Base-by-base conservation (phyloP, 2,888 invertebrate species). In the Hermaeophaga mercurialis region DNA sequence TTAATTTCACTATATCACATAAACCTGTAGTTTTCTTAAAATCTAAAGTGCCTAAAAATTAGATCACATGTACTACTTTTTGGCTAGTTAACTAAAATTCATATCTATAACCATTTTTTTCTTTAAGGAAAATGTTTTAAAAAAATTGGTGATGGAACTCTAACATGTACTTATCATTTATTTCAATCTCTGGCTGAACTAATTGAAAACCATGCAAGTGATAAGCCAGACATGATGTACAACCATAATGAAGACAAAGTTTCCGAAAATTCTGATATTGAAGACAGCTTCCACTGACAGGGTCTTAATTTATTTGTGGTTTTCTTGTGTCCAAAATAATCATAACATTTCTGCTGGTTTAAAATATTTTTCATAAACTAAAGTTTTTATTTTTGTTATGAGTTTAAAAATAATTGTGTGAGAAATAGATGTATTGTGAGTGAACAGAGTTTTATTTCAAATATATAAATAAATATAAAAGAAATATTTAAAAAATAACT, bases 61-160 rank as follows among this genome's bases (percentile, higher is more conserved):
- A n/a, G n/a, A n/a, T n/a, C n/a, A n/a, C n/a, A n/a, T n/a, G n/a
- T n/a, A n/a, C n/a, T n/a, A n/a, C n/a, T n/a, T n/a, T n/a, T n/a
- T n/a, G n/a, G n/a, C n/a, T n/a, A n/a, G n/a, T n/a, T n/a, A n/a
- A n/a, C n/a, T n/a, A n/a, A n/a, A n/a, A n/a, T n/a, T n/a, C n/a
- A n/a, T n/a, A n/a, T n/a, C n/a, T n/a, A n/a, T n/a, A n/a, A n/a
- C n/a, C n/a, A n/a, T n/a, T 34, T 19, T 24, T 12, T n/a, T 38
- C 2, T 48, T 55, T 31, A 53, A 77, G 77, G 68, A 31, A 70
- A 79, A 67, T 79, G 80, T 58, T 82, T 82, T 67, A 75, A 79
- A 9, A 80, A 73, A 68, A 72, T 85, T 1, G 75, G 85, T 26
- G 84, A 84, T n/a, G 84, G 85, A 0, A 85, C 84, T 0, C 74